Evolutionary conservation across 1,140 invertebrate species (phyloP), one percentile per base, ranked within the genome.

Genomic region (Drosophila santomea): DNA sequence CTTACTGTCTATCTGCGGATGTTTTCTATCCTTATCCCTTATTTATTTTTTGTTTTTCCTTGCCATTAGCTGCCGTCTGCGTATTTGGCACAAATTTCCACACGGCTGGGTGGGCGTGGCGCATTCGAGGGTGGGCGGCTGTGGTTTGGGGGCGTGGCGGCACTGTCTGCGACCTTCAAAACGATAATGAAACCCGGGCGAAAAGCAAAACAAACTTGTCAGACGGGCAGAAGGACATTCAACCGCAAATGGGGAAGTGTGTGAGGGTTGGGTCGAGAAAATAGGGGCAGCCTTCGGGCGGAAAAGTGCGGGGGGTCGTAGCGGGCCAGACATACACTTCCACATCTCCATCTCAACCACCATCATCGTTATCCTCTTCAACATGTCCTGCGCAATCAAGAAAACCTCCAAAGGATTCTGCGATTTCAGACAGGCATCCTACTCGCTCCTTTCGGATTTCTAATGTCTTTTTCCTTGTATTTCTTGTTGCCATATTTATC

Each of bases 81-180:
- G 47, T 43, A 75, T 67, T 75, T 76, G 73, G 72, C 72, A 67
- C 72, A 75, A 76, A 75, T 76, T 76, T 76, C 43, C 48, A 38
- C 35, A 35, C 51, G 44, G 54, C 44, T 36, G 14, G 35, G 14
- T 20, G 57, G 35, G 25, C 8, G 44, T 50, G 50, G 50, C 50
- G 17, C 6, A 35, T 6, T 25, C 14, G 5, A 4, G 23, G 5
- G 28, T n/a, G 10, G 1, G 35, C 32, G 23, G 17, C 14, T 32
- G 32, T 32, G 7, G 7, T 3, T 10, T 35, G 36, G 28, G 35
- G 47, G 52, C 28, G 58, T 39, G 38, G 55, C 38, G 60, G 47
- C 47, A 56, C 59, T 80, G 81, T 84, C 80, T 84, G 81, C 81
- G 81, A 84, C 81, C 81, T 84, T 84, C 81, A 77, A 57, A 69